Base-by-base conservation (phyloP, 2,888 invertebrate species). In the Heteromurus nitidus region DNA sequence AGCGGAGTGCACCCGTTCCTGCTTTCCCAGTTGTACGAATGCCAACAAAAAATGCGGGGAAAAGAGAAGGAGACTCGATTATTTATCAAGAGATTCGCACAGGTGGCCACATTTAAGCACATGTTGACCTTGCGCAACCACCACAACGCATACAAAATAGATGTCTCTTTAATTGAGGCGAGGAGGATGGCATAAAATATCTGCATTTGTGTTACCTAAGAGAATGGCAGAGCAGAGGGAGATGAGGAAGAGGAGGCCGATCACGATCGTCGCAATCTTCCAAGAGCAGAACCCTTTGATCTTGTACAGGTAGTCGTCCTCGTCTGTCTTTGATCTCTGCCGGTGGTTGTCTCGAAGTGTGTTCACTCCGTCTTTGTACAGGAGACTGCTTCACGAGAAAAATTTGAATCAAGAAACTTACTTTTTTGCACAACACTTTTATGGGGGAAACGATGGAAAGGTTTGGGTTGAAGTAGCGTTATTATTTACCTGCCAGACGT, bases 241-340 rank as follows among this genome's bases (percentile, higher is more conserved):
- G 64, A 84, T 50, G 31, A 86, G 55, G 30, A 86, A 82, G 58
- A 84, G 74, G 64, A 85, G 31, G 36, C 83, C 73, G 62, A 81
- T 42, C 74, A 85, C 70, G 76, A 86, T 77, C 24, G 83, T 69
- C 22, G 84, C 81, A 68, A 82, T 70, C 67, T 84, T 86, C 85
- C 87, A 86, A 31, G 85, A 84, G 67, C 87, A 87, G 82, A 84
- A 84, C n/a, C 87, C 85, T 60, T 83, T 84, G 82, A 87, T 80
- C 84, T 87, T 86, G 82, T 86, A 86, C 73, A 87, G 81, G 75
- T 84, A 85, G 82, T 85, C 86, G 74, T 86, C 86, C 50, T 87
- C 87, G 16, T 85, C 85, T 68, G 85, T 80, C 76, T 86, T 86
- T 62, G 85, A 77, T 55, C 86, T 73, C 70, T 84, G 80, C 1